phyloP scores from a whole-genome alignment of 92 coral and sea anemone species.

The Palythoa grandis region DNA sequence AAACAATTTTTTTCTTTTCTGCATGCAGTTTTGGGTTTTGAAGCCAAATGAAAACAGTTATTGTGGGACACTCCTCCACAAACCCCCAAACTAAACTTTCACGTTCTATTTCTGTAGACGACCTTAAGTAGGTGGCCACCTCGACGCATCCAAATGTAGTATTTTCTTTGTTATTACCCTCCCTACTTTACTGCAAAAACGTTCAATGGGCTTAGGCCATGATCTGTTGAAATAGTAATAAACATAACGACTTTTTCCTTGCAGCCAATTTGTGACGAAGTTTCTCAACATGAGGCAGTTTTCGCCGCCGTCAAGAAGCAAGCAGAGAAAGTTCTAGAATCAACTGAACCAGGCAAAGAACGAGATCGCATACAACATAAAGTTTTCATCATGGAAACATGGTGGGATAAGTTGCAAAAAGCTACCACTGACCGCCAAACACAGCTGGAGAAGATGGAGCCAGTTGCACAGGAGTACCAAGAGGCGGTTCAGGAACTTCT shows the following conservation, averaged over 20 bases:
- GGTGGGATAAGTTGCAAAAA: slow-evolving; percentile 83
- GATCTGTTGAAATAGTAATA: background rate
- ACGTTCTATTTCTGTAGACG: background rate
- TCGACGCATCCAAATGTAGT: too few species aligned
- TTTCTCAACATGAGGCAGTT: slow-evolving; percentile 85
- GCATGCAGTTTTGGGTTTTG: too few species aligned
- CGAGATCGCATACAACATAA: slow-evolving; percentile 83
- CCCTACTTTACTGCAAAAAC: too few species aligned
- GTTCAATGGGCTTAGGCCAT: too few species aligned
- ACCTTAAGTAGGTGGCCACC: too few species aligned
- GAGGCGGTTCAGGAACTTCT: slow-evolving; percentile 67
- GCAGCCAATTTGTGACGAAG: slow-evolving; percentile 83
- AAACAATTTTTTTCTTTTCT: too few species aligned
- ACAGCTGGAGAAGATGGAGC: slow-evolving; percentile 80
- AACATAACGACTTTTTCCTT: background rate
- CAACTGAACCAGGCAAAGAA: slow-evolving; percentile 79
- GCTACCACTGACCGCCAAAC: slow-evolving; percentile 74
- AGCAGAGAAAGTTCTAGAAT: slow-evolving; percentile 72
- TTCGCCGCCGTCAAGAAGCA: slow-evolving; percentile 72
- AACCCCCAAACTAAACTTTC: too few species aligned
- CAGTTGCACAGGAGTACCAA: slow-evolving; percentile 79
- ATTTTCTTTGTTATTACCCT: too few species aligned
- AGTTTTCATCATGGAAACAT: slow-evolving; percentile 66
- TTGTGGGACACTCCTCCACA: too few species aligned
- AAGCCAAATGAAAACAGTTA: too few species aligned